Evolutionary conservation across 2,797 vertebrate genomes (phyloP), one percentile per base, ranked within the genome.

Genomic region (Poeciliopsis gracilis): DNA sequence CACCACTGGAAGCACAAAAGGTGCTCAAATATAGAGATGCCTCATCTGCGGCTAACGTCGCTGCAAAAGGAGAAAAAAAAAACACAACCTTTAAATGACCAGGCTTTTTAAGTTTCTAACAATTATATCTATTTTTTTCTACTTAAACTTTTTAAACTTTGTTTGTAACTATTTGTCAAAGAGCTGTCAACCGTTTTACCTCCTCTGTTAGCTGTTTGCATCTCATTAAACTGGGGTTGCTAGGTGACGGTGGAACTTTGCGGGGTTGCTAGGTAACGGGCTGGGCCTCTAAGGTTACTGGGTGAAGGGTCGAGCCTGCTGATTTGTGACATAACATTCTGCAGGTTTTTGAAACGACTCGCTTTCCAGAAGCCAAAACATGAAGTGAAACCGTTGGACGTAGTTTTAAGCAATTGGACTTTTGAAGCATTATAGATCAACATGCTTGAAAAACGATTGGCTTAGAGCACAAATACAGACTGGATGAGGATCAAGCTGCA

Each of bases 11-110:
- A 76, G 75, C 79, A 61, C 3, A 41, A 57, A 70, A 30, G 5
- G 25, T 16, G 75, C 74, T 78, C 63, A 72, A 84, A 85, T 72
- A 77, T 71, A 53, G 28, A 57, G 36, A 69, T 30, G 18, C 61
- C 45, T 61, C 57, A 38, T 77, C 74, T 73, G 15, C 12, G 1
- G 25, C 66, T 73, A 47, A 25, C 59, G 13, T 30, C 16, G 18
- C 5, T 20, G 30, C 8, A 63, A 30, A 43, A 63, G 6, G 3
- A 41, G 5, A 41, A 8, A 38, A 38, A 38, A 38, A n/a, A 47
- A 33, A 25, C 10, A 73, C 49, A 18, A 55, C 20, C 18, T n/a
- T 55, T 36, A 41, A 73, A 57, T 55, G 23, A 41, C 33, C 2
- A 38, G 33, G 12, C 20, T 38, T 53, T 53, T 20, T 53, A 12